These are phyloP conservation scores for Habroteleia sp. DNA, from an alignment of 2,888 invertebrate genomes.

Conservation along the genomic window DNA sequence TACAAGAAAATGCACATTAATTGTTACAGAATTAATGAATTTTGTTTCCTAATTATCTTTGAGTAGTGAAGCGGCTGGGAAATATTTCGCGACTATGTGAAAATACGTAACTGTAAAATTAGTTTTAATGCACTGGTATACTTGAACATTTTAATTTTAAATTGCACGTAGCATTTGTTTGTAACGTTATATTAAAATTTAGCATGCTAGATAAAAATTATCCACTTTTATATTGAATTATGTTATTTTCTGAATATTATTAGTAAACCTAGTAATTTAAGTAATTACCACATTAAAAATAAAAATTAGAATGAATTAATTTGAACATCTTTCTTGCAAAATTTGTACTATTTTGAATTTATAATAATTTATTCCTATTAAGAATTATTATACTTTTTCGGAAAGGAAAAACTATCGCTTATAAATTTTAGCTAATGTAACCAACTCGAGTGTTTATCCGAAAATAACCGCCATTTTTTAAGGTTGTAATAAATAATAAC, in stretches of 20 bases:
- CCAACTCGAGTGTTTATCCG: slow-evolving; percentile 14
- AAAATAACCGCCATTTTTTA: slow-evolving; percentile 14
- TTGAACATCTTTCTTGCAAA: too few species aligned
- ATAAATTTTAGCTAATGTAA: slow-evolving; percentile 22
- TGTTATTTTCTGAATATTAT: too few species aligned
- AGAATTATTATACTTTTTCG: too few species aligned
- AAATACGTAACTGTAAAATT: slow-evolving; percentile 41
- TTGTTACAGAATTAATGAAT: slow-evolving; percentile 45
- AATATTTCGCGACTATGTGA: slow-evolving; percentile 40
- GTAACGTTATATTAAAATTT: slow-evolving; percentile 25
- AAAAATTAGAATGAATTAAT: too few species aligned
- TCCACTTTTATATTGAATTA: too few species aligned
- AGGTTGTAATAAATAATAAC: slow-evolving; percentile 14
- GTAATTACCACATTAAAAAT: too few species aligned
- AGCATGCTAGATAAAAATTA: slow-evolving; percentile 22
- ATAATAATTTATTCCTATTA: too few species aligned
- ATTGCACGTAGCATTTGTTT: slow-evolving; percentile 4
- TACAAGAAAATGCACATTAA: slow-evolving; percentile 45
- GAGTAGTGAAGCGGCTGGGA: slow-evolving; percentile 18
- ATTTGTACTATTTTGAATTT: too few species aligned
- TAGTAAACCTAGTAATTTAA: too few species aligned
- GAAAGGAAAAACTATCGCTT: slow-evolving; percentile 21
- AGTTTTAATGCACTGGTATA: slow-evolving; percentile 35
- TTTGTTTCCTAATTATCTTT: slow-evolving; percentile 45
- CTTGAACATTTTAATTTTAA: slow-evolving; percentile 14